These are phyloP conservation scores for Autographa pulchrina DNA, from an alignment of 2,888 invertebrate species.

Conservation along the genomic window DNA sequence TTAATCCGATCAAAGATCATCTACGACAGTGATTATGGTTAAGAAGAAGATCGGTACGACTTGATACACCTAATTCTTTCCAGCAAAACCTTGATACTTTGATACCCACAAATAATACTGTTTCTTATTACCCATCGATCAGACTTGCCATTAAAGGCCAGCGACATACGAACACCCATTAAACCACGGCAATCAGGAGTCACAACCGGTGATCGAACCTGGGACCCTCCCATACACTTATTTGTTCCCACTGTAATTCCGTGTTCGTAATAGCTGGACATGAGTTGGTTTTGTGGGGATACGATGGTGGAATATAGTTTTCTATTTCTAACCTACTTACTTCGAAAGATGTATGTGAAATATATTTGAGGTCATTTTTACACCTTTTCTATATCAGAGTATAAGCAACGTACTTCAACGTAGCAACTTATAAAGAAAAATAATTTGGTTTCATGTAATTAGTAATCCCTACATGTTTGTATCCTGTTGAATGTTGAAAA, in stretches of 20 bases:
- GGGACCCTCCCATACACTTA: conserved; percentile 57
- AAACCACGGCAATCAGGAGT: conserved; percentile 60
- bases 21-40: too few relatives aligned
- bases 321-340: too few relatives aligned
- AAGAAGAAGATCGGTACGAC: too few relatives aligned
- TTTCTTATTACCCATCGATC: conserved; percentile 22
- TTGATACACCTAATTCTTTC: not conserved
- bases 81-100: not conserved
- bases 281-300: conserved; percentile 42
- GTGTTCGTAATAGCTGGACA: conserved; percentile 56
- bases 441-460: too few relatives aligned
- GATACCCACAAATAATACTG: not conserved
- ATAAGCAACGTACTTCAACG: too few relatives aligned
- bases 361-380: too few relatives aligned
- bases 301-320: not conserved
- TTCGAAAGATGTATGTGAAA: too few relatives aligned
- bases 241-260: conserved; percentile 62
- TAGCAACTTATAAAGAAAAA: too few relatives aligned
- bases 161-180: conserved; percentile 47
- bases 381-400: too few relatives aligned
- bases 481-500: too few relatives aligned
- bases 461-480: too few relatives aligned
- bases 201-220: conserved; percentile 62
- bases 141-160: conserved; percentile 32
- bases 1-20: too few relatives aligned